Evolutionary conservation across 2,888 invertebrate species (phyloP).

Genomic region (Tipula unca): DNA sequence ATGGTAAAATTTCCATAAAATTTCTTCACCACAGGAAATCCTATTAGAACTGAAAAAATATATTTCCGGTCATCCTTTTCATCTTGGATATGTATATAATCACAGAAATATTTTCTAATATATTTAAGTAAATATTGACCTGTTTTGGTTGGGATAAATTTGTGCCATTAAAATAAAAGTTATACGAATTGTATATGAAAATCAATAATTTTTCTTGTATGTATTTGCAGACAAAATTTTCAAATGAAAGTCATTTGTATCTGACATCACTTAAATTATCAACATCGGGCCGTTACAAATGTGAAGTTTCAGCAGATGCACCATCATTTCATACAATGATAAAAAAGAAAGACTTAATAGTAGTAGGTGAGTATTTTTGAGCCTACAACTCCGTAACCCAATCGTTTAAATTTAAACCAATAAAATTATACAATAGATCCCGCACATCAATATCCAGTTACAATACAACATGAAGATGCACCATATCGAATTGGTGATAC

Average conservation of each 20-base stretch:
- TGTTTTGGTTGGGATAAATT: background rate
- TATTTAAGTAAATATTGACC: background rate
- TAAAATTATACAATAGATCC: constrained; percentile 16
- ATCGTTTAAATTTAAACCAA: too few relatives aligned
- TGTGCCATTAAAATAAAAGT: background rate
- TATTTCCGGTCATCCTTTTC: background rate
- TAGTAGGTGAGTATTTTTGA: background rate
- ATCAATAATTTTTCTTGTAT: background rate
- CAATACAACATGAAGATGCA: constrained; percentile 15
- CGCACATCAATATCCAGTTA: background rate
- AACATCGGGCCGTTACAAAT: constrained; percentile 3
- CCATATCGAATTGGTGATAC: constrained; percentile 30
- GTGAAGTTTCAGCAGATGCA: constrained; percentile 1
- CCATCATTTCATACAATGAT: constrained; percentile 18
- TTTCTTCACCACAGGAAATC: background rate
- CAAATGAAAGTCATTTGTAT: constrained; percentile 15
- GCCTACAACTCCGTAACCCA: too few relatives aligned
- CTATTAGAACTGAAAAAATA: background rate
- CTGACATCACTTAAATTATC: constrained; percentile 15
- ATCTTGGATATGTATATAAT: background rate
- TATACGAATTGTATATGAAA: background rate
- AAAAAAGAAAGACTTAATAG: background rate
- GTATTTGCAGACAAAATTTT: constrained; percentile 9
- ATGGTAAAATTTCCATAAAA: background rate
- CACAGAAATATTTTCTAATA: background rate